Conservation (phyloP, 2,888 invertebrate species). For the Rhaphigaster nebulosa region DNA sequence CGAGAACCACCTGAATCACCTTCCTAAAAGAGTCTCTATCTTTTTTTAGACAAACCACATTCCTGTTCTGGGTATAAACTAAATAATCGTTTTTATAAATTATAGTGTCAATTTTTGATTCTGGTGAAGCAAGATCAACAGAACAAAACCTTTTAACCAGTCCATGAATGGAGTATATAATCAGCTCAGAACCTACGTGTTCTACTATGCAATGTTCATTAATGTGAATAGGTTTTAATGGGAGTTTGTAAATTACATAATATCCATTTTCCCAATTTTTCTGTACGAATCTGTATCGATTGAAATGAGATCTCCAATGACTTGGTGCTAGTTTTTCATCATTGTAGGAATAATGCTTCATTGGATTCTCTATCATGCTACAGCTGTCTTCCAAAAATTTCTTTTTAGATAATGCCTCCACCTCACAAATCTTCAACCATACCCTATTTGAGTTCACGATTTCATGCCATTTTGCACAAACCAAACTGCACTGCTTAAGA, state of each 20-base stretch:
- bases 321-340: slow-evolving; percentile 50
- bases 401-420: slow-evolving; percentile 50
- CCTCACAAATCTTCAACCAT: slow-evolving; percentile 61
- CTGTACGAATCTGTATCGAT: slow-evolving; percentile 60
- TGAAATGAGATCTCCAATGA: slow-evolving; percentile 62
- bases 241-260: background rate
- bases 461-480: slow-evolving; percentile 62
- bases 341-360: slow-evolving; percentile 39
- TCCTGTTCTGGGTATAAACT: slow-evolving; percentile 40
- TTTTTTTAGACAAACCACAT: slow-evolving; percentile 49
- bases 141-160: background rate
- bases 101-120: slow-evolving; percentile 39
- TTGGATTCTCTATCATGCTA: slow-evolving; percentile 59
- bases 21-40: background rate
- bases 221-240: slow-evolving; percentile 25
- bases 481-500: slow-evolving; percentile 60
- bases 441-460: slow-evolving; percentile 63
- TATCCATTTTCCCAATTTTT: slow-evolving; percentile 61
- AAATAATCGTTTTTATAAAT: slow-evolving; percentile 40
- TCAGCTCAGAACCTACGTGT: background rate
- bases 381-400: slow-evolving; percentile 54
- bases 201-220: slow-evolving; percentile 50
- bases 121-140: slow-evolving; percentile 26
- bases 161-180: slow-evolving; percentile 43
- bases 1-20: background rate